Percentiles rank a stretch among this genome's conserved stretches.
These are phyloP conservation scores for Lepus americanus DNA, from an alignment of 2,113 vertebrate species.

Conservation along the genomic window DNA sequence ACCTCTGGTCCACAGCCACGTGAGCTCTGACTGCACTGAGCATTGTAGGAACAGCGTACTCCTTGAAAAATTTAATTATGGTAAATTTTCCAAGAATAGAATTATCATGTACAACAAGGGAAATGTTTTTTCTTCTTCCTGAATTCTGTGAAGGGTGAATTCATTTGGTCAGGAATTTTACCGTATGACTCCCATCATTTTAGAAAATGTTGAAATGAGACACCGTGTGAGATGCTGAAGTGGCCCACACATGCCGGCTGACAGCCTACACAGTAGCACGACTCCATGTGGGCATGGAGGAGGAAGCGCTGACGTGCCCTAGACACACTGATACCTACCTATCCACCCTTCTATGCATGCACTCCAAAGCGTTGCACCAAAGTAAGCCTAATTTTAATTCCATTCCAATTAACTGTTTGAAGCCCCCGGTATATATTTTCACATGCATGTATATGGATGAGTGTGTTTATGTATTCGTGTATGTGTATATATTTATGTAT, in stretches of 20 bases:
- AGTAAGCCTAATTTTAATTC: too few relatives aligned
- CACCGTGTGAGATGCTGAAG: neutral
- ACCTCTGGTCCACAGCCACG: accelerated
- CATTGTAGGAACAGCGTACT: neutral
- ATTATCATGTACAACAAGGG: neutral
- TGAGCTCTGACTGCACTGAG: neutral
- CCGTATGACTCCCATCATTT: neutral
- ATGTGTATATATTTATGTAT: too few relatives aligned
- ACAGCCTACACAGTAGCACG: neutral
- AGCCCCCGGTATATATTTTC: too few relatives aligned
- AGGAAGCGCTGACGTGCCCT: neutral
- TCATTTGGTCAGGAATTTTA: neutral
- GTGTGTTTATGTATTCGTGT: too few relatives aligned
- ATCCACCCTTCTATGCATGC: neutral
- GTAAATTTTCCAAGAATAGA: neutral
- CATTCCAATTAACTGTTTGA: too few relatives aligned
- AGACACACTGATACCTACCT: neutral
- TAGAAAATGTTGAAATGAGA: neutral
- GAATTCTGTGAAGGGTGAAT: neutral
- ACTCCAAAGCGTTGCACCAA: too few relatives aligned
- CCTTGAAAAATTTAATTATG: neutral
- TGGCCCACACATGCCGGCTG: neutral
- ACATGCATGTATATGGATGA: too few relatives aligned
- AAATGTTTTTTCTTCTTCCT: neutral
- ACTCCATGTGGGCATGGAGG: neutral